Percentiles rank a stretch among this genome's conserved stretches.
These are phyloP conservation scores for Tricholauxania praeusta DNA, from an alignment of 2,888 invertebrate species.

Conservation along the genomic window DNA sequence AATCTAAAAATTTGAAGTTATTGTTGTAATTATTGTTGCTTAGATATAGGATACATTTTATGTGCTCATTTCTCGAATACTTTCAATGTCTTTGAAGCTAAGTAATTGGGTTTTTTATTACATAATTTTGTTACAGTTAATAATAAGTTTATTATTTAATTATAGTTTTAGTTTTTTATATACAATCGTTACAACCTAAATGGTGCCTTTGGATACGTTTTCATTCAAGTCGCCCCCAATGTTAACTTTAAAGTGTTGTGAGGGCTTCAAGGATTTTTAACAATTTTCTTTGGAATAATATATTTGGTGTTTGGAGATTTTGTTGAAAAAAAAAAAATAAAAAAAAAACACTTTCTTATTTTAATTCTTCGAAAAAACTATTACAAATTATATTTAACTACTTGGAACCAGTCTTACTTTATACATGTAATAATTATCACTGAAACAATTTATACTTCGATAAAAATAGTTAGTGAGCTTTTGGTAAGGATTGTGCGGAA, in stretches of 20 bases:
- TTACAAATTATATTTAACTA: too few relatives aligned
- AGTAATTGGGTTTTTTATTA: too few relatives aligned
- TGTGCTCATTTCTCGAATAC: conserved; percentile 56
- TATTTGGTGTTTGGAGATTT: background rate
- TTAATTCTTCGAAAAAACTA: background rate
- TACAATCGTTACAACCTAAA: conserved; percentile 35
- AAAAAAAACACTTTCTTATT: background rate
- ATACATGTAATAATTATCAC: too few relatives aligned
- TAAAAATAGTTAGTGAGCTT: too few relatives aligned
- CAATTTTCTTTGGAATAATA: conserved; percentile 2
- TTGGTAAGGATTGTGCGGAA: too few relatives aligned
- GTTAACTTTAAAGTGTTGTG: too few relatives aligned
- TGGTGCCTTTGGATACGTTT: conserved; percentile 24
- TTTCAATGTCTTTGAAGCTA: background rate
- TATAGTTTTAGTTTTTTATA: conserved; percentile 4
- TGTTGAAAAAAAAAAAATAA: background rate
- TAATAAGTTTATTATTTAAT: too few relatives aligned
- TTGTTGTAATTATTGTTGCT: conserved; percentile 33
- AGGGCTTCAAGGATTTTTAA: conserved; percentile 17
- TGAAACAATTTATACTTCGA: too few relatives aligned
- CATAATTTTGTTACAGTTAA: too few relatives aligned
- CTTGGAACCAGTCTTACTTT: too few relatives aligned
- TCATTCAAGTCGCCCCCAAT: conserved; percentile 11
- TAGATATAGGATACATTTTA: conserved; percentile 63
- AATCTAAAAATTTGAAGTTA: conserved; percentile 13